A percentile compares a stretch with the other conserved stretches of the same genome.
Evolutionary conservation across 2,797 vertebrate genomes (phyloP).

Genomic region (Schizopygopsis pylzovi): DNA sequence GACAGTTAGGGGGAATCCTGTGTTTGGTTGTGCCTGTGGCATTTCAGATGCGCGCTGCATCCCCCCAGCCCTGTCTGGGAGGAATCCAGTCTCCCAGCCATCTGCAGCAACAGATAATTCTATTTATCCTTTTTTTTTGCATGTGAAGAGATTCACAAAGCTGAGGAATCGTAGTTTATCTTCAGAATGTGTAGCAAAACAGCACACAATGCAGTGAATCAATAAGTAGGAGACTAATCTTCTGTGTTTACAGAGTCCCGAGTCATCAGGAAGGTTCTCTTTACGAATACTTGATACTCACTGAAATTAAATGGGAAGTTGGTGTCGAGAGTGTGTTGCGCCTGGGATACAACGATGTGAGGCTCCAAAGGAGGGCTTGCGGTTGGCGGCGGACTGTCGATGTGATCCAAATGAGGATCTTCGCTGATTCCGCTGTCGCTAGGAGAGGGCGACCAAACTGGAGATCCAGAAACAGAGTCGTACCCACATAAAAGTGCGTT

Average conservation of each 20-base stretch:
- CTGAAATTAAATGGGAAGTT: constrained; percentile 80
- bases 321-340: constrained; percentile 65
- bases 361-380: constrained; percentile 68
- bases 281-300: constrained; percentile 63
- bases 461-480: constrained; percentile 76
- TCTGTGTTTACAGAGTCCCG: constrained; percentile 35
- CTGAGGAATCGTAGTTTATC: neutral
- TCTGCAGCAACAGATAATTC: constrained; percentile 68
- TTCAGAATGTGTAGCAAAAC: constrained; percentile 11
- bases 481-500: constrained; percentile 70
- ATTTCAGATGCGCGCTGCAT: constrained; percentile 62
- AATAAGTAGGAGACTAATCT: constrained; percentile 25
- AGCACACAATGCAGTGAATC: neutral
- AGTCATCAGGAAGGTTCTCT: constrained; percentile 4
- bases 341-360: constrained; percentile 41
- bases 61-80: constrained; percentile 56
- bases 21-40: constrained; percentile 61
- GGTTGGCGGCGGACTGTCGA: constrained; percentile 84
- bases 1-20: constrained; percentile 82
- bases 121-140: constrained; percentile 42
- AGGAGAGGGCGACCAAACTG: constrained; percentile 85
- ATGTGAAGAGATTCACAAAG: constrained; percentile 1
- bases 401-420: constrained; percentile 87
- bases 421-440: constrained; percentile 94
- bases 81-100: constrained; percentile 70